Base-by-base conservation (phyloP, 2,113 vertebrate species). In the Callopanchax toddi region DNA sequence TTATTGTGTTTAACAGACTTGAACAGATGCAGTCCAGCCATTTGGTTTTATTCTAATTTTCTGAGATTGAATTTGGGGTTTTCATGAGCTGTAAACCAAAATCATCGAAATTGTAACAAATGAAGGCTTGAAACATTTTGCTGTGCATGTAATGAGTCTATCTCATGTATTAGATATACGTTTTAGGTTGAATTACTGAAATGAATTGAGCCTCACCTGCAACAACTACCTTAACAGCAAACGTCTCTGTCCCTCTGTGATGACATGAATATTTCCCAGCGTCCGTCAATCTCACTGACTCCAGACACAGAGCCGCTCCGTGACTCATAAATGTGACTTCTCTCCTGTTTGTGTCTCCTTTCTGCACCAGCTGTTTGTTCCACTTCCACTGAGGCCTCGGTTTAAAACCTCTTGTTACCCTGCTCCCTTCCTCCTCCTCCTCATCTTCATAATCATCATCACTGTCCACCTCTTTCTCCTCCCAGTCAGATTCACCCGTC, bases 231-330 rank as follows among this genome's bases (percentile, higher is more conserved):
- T 67, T 90, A 1, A 92, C 9, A 2, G 84, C 73, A 56, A 87
- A 90, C 20, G 45, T 73, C 23, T 83, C 65, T 65, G 36, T 73
- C 45, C 73, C 85, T 61, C 52, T 72, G 43, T 71, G 40, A 42
- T 87, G 75, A 76, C 92, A 93, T 2, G 70, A 75, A 85, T 91
- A 93, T 56, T 60, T 91, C 18, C 91, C 92, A 11, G 85, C 78
- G 69, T 92, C 81, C 0, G 23, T 37, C 43, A 25, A 16, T 13
- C 22, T 72, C 11, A 89, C 63, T 5, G 78, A 51, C 32, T 54
- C 26, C 44, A 92, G 77, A 34, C 57, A 76, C 43, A 93, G 77
- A 2, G 13, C 6, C 1, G 52, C 36, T 11, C 71, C 76, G 2
- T 18, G 60, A 17, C n/a, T 59, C 6, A 48, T 37, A 17, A 70